Conservation (phyloP, 2,888 invertebrate species). For the Dugesia japonica region DNA sequence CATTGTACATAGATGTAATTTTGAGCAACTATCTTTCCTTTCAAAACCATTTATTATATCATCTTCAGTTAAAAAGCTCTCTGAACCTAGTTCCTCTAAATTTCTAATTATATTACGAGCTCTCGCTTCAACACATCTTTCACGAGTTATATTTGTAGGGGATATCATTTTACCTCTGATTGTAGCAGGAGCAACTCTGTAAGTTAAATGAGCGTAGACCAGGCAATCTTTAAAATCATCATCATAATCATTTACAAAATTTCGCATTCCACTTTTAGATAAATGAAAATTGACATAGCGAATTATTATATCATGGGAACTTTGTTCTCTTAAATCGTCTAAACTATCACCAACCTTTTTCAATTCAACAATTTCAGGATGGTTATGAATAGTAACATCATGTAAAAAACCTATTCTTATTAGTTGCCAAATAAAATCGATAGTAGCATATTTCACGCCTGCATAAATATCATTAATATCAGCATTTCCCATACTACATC, state of each 20-base stretch:
- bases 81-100: not conserved
- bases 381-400: constrained; percentile 5
- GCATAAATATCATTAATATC: constrained; percentile 10
- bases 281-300: not conserved
- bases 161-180: not conserved
- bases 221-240: constrained; percentile 3
- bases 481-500: not conserved
- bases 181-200: not conserved
- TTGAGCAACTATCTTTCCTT: not conserved
- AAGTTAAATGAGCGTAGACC: not conserved
- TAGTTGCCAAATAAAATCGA: constrained; percentile 3
- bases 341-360: not conserved
- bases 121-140: not conserved
- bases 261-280: not conserved
- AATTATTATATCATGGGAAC: not conserved
- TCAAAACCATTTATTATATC: not conserved
- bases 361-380: constrained; percentile 1
- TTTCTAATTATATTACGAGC: not conserved
- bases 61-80: not conserved
- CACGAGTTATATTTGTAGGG: not conserved
- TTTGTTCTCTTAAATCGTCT: constrained; percentile 7
- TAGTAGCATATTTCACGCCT: not conserved
- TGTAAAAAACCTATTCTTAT: not conserved
- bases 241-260: constrained; percentile 7
- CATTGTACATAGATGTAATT: not conserved